These are phyloP conservation scores for Palythoa grandis DNA, from an alignment of 92 coral and sea anemone species.

Conservation along the genomic window DNA sequence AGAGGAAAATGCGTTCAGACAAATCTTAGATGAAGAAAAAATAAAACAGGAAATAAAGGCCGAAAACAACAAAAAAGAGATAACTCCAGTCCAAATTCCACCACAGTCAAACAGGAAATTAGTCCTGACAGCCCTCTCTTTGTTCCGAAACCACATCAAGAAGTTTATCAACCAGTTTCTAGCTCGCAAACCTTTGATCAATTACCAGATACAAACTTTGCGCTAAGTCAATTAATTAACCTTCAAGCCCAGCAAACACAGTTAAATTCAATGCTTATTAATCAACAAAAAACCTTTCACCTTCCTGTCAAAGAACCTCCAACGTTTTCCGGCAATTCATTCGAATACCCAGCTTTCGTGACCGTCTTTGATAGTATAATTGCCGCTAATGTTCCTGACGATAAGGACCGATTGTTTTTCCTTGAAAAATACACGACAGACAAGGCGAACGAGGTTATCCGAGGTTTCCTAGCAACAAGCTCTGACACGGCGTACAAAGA, in stretches of 20 bases:
- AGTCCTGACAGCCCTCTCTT: slow-evolving; percentile 23
- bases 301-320: slow-evolving; percentile 69
- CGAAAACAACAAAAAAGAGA: neutral
- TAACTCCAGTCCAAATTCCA: neutral
- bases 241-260: slow-evolving; percentile 40
- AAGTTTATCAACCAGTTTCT: neutral
- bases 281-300: slow-evolving; percentile 46
- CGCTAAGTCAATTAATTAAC: slow-evolving; percentile 39
- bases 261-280: slow-evolving; percentile 51
- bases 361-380: slow-evolving; percentile 67
- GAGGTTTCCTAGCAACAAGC: slow-evolving; percentile 59
- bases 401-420: slow-evolving; percentile 58
- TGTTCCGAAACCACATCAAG: neutral
- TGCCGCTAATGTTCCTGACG: slow-evolving; percentile 41
- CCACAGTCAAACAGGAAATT: neutral
- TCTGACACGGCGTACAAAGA: slow-evolving; percentile 61
- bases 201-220: neutral
- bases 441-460: slow-evolving; percentile 65
- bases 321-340: slow-evolving; percentile 44
- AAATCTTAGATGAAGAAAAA: slow-evolving; percentile 12
- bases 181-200: neutral
- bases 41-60: too few relatives aligned
- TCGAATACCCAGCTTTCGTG: slow-evolving; percentile 46
- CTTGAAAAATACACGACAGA: slow-evolving; percentile 71
- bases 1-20: slow-evolving; percentile 25